Evolutionary conservation across 2,113 vertebrate genomes (phyloP).

Genomic region (Phocoena phocoena): DNA sequence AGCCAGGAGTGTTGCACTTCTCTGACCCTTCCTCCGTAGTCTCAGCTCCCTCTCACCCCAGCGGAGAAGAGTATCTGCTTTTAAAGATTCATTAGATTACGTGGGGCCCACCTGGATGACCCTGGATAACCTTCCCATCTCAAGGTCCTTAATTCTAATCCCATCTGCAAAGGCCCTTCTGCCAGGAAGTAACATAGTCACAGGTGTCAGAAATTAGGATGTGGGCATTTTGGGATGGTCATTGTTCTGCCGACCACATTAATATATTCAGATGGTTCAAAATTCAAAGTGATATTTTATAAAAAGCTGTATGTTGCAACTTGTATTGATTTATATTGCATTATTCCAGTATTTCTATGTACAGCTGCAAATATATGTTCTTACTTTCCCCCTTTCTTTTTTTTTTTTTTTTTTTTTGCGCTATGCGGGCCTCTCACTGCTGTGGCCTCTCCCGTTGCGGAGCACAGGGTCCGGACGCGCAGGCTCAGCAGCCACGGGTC

Average conservation of each 20-base stretch:
- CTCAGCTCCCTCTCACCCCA: not conserved
- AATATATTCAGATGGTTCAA: not conserved
- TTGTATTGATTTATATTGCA: not conserved
- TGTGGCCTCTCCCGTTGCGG: too few relatives aligned
- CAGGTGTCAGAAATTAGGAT: not conserved
- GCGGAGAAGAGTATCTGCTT: not conserved
- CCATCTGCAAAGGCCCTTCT: not conserved
- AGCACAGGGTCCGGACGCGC: too few relatives aligned
- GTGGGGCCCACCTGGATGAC: rapidly evolving
- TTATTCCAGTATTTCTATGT: not conserved
- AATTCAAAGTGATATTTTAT: not conserved
- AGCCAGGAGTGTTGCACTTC: not conserved
- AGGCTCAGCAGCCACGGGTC: too few relatives aligned
- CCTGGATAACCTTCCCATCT: not conserved
- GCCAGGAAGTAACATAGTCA: rapidly evolving
- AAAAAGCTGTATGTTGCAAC: not conserved
- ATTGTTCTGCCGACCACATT: too few relatives aligned
- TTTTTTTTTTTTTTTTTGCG: too few relatives aligned
- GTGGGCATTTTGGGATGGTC: rapidly evolving
- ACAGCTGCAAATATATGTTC: rapidly evolving
- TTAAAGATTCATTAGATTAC: rapidly evolving
- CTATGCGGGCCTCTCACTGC: too few relatives aligned
- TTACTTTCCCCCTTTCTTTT: not conserved
- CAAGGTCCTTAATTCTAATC: not conserved
- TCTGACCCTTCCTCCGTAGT: rapidly evolving